Conservation (phyloP, 2,113 vertebrate species). For the Onychostoma macrolepis region DNA sequence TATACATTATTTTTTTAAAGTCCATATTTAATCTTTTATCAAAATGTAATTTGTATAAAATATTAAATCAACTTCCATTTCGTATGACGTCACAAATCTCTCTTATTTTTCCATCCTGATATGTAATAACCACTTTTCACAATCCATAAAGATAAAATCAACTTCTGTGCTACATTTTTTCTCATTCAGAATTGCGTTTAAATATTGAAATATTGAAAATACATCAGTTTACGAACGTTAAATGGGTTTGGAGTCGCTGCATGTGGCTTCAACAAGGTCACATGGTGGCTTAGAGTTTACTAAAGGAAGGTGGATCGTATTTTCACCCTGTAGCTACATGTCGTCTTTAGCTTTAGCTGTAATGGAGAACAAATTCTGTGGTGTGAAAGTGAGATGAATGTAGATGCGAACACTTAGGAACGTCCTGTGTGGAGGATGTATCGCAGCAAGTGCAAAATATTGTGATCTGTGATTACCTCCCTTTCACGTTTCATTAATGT, state of each 20-base stretch:
- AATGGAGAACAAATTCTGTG: slow-evolving; percentile 35
- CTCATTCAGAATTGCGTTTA: too few relatives aligned
- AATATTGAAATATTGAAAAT: neutral
- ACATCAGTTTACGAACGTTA: neutral
- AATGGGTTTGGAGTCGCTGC: neutral
- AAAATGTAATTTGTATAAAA: too few relatives aligned
- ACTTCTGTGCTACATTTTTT: too few relatives aligned
- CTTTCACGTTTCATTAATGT: slow-evolving; percentile 75
- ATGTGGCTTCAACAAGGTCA: slow-evolving; percentile 48
- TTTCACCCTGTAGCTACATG: slow-evolving; percentile 71
- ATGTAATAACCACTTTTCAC: too few relatives aligned
- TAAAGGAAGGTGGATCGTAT: slow-evolving; percentile 5
- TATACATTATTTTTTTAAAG: too few relatives aligned
- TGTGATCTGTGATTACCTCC: slow-evolving; percentile 74
- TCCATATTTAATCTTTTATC: too few relatives aligned
- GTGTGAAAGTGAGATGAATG: slow-evolving; percentile 64
- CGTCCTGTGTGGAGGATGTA: slow-evolving; percentile 55
- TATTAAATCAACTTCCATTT: too few relatives aligned
- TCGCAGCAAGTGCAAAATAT: slow-evolving; percentile 69
- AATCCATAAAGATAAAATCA: too few relatives aligned
- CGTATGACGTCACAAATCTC: too few relatives aligned
- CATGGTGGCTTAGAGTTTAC: slow-evolving; percentile 43
- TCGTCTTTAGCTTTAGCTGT: slow-evolving; percentile 70
- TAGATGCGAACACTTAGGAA: slow-evolving; percentile 60
- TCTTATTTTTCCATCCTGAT: too few relatives aligned